Evolutionary conservation across 2,113 vertebrate species (phyloP).

Genomic region (Camarhynchus parvulus): DNA sequence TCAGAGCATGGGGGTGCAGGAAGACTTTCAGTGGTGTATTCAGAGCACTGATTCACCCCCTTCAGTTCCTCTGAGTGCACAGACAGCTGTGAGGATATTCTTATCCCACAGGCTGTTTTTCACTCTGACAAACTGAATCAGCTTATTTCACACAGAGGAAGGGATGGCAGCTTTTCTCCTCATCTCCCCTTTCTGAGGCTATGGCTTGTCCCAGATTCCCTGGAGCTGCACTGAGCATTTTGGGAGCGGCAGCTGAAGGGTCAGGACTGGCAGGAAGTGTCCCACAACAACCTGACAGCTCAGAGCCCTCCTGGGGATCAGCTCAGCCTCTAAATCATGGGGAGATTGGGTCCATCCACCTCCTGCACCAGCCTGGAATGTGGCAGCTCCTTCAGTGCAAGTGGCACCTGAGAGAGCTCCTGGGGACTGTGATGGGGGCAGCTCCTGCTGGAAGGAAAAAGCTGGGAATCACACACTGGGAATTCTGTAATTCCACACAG

Average conservation of each 20-base stretch:
- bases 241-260: constrained; percentile 32
- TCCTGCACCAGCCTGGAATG: not conserved
- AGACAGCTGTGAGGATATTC: constrained; percentile 64
- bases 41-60: not conserved
- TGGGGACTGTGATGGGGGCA: not conserved
- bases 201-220: constrained; percentile 70
- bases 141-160: constrained; percentile 60
- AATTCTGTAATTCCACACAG: not conserved
- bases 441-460: not conserved
- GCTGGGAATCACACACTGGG: not conserved
- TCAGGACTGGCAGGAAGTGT: not conserved
- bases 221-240: constrained; percentile 41
- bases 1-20: not conserved
- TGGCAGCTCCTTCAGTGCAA: not conserved
- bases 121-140: constrained; percentile 66
- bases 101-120: constrained; percentile 59
- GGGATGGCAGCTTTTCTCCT: constrained; percentile 60
- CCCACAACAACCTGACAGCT: not conserved
- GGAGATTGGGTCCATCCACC: not conserved
- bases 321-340: not conserved
- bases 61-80: constrained; percentile 14
- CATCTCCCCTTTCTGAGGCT: constrained; percentile 46
- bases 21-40: not conserved
- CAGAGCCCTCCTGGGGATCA: not conserved
- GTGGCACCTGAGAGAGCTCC: not conserved